A percentile compares a stretch with the other conserved stretches of the same genome.
Conservation (phyloP, 2,888 invertebrate genomes). For the Drosophila neutralis region DNA sequence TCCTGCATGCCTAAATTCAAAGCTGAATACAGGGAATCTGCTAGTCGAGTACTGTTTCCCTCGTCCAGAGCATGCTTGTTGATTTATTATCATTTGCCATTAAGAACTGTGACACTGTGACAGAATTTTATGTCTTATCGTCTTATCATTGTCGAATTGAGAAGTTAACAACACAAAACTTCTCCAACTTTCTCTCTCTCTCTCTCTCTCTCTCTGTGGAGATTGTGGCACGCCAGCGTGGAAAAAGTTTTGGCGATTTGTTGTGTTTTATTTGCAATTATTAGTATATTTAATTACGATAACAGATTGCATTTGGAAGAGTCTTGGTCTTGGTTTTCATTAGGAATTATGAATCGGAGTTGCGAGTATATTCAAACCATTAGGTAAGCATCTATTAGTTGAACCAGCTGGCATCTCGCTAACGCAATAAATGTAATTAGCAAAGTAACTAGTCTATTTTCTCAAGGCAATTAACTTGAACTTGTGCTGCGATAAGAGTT, state of each 20-base stretch:
- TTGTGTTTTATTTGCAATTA: conserved; percentile 27
- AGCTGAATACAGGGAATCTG: not conserved
- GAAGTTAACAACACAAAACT: not conserved
- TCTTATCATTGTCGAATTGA: conserved; percentile 29
- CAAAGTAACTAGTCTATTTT: conserved; percentile 38
- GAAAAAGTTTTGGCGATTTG: conserved; percentile 24
- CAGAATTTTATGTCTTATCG: not conserved
- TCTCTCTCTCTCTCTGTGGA: not conserved
- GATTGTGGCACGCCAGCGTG: conserved; percentile 20
- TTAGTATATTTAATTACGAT: conserved; percentile 20
- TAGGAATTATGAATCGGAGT: conserved; percentile 9
- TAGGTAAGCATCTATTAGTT: conserved; percentile 1
- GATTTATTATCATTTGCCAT: conserved; percentile 21
- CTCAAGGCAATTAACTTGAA: conserved; percentile 55
- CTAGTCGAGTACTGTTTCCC: not conserved
- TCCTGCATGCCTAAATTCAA: not conserved
- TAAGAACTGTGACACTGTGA: not conserved
- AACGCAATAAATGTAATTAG: conserved; percentile 39
- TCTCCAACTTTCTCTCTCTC: too few relatives aligned
- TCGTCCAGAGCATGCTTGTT: not conserved
- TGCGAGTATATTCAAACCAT: conserved; percentile 2
- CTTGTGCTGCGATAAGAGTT: conserved; percentile 58
- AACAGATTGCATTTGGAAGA: conserved; percentile 16
- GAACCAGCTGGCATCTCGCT: conserved; percentile 2
- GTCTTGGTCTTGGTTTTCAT: conserved; percentile 1